Evolutionary conservation across 2,888 invertebrate genomes (phyloP).

Genomic region (Ophion obscuratus): DNA sequence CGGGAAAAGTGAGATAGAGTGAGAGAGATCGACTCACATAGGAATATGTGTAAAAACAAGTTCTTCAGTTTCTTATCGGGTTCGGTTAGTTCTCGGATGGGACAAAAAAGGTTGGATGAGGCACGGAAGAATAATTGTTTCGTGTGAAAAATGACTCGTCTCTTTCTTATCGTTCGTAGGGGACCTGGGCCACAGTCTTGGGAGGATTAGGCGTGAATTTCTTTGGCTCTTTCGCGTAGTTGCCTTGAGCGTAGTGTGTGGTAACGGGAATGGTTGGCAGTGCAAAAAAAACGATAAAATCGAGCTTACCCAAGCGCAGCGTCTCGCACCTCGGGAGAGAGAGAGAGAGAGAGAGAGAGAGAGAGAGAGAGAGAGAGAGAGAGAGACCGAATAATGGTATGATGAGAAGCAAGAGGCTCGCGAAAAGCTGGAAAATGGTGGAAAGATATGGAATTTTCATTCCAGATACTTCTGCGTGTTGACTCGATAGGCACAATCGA

Average conservation of each 20-base stretch:
- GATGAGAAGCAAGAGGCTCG: constrained; percentile 9
- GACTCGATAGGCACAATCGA: too few relatives aligned
- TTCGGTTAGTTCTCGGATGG: constrained; percentile 6
- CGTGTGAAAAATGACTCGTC: constrained; percentile 64
- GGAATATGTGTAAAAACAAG: constrained; percentile 2
- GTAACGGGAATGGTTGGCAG: neutral
- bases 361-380: neutral
- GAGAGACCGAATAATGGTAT: constrained; percentile 1
- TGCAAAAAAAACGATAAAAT: constrained; percentile 36
- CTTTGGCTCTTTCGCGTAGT: constrained; percentile 40
- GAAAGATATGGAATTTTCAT: constrained; percentile 17
- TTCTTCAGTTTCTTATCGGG: constrained; percentile 19
- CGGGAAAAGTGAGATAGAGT: neutral
- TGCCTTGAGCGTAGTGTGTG: constrained; percentile 16
- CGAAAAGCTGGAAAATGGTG: constrained; percentile 15
- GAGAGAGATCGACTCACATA: neutral
- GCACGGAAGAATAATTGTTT: constrained; percentile 67
- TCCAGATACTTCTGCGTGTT: neutral
- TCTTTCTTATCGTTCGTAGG: constrained; percentile 51
- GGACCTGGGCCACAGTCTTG: constrained; percentile 41
- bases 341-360: neutral
- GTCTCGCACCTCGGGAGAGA: constrained; percentile 13
- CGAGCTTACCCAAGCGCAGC: constrained; percentile 36
- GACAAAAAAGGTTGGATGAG: constrained; percentile 44
- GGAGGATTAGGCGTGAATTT: constrained; percentile 54